These are phyloP conservation scores for Idaea dimidiata DNA, from an alignment of 2,888 invertebrate species.

Conservation along the genomic window DNA sequence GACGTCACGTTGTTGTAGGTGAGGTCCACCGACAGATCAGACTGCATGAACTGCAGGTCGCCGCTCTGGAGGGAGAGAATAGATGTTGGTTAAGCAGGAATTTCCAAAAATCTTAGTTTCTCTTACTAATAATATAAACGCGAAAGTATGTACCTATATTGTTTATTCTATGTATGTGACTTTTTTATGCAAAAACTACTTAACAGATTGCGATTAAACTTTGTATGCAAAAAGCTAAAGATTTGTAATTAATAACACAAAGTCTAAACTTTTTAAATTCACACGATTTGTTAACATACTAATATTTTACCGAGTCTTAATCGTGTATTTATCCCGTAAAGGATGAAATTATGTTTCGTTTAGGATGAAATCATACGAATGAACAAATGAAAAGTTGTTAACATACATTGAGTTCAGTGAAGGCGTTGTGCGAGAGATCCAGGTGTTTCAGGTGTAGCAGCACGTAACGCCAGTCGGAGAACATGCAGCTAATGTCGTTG, in stretches of 20 bases:
- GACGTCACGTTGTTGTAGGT: constrained; percentile 22
- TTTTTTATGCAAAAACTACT: no score
- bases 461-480: constrained; percentile 16
- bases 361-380: no score
- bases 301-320: no score
- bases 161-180: no score
- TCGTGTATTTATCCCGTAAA: no score
- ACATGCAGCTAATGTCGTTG: constrained; percentile 18
- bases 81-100: constrained; percentile 1
- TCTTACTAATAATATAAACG: background rate
- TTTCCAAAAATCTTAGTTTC: background rate
- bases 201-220: no score
- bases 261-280: no score
- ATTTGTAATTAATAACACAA: no score
- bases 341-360: no score
- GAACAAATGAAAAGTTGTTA: background rate
- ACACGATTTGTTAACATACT: no score
- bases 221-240: no score
- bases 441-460: constrained; percentile 13
- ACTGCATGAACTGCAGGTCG: constrained; percentile 24
- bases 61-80: constrained; percentile 14
- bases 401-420: constrained; percentile 21
- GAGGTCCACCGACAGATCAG: constrained; percentile 17
- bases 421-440: constrained; percentile 21
- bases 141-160: background rate